Evolutionary conservation across 1,140 invertebrate species (phyloP), one percentile per base, ranked within the genome.

Genomic region (Hetaerina americana): DNA sequence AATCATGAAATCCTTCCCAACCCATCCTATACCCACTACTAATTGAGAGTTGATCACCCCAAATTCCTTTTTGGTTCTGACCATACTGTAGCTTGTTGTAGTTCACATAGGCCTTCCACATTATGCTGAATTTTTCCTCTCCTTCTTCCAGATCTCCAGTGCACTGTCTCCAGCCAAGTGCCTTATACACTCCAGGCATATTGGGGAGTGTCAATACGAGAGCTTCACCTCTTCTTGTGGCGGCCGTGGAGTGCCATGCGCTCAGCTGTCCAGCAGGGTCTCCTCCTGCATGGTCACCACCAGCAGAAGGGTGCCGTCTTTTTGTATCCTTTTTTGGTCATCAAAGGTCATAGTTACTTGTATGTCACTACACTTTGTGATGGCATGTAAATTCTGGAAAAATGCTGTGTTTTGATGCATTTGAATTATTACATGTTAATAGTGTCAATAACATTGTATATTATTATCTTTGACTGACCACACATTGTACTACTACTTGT

Each of bases 191-290:
- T 90, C 66, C 85, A 88, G 49, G 88, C 87, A 68, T 90, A 88
- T 79, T 92, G 89, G 89, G 89, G 89, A 25, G 89, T 90, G 66
- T 89, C 88, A 66, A 90, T 91, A 69, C 82, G 88, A 73, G 88
- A 90, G 75, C 82, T 92, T 71, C 90, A 91, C 77, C 82, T 88
- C 72, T 88, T 88, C 25, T 81, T 92, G 27, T 90, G 89, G 89
- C 84, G 87, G 67, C 87, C 89, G 2, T 88, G 87, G 87, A 84
- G 82, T 70, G 83, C 83, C 68, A 82, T 91, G 67, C 84, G 85
- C 29, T 85, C 87, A 77, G 81, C 87, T 76, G 81, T 85, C 77
- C 69, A 85, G 77, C 84, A 83, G 69, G 84, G 84, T 24, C 82
- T 81, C 70, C 83, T 88, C 25, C 80, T 88, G 26, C 82, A 84